phyloP scores from a whole-genome alignment of 2,113 vertebrate species.

The Calyptommatus sinebrachiatus region DNA sequence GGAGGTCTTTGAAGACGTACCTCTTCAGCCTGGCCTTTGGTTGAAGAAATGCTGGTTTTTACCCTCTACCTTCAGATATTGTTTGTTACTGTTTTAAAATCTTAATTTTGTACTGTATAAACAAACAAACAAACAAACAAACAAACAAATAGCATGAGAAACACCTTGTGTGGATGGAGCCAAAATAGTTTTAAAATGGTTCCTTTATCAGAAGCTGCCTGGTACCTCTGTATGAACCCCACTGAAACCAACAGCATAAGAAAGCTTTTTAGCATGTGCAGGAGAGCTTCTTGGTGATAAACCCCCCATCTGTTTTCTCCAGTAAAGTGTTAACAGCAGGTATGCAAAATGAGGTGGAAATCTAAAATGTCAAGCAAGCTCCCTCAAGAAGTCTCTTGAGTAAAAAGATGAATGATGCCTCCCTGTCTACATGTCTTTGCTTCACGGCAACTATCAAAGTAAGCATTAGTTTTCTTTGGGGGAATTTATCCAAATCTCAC shows the following conservation, averaged over 20 bases:
- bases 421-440: constrained; percentile 46
- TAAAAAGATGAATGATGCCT: constrained; percentile 50
- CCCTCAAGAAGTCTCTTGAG: constrained; percentile 37
- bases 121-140: too few relatives aligned
- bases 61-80: too few relatives aligned
- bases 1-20: too few relatives aligned
- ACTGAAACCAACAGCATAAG: neutral
- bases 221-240: neutral
- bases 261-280: neutral
- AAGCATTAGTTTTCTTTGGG: constrained; percentile 58
- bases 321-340: constrained; percentile 33
- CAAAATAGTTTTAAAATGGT: neutral
- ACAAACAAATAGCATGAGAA: too few relatives aligned
- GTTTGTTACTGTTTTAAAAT: too few relatives aligned
- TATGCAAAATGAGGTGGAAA: constrained; percentile 53
- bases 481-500: constrained; percentile 55
- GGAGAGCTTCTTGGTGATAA: neutral
- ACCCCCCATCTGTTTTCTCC: constrained; percentile 4
- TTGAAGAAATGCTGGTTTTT: too few relatives aligned
- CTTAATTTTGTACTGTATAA: too few relatives aligned
- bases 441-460: constrained; percentile 51
- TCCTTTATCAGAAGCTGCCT: neutral
- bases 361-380: constrained; percentile 47
- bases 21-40: too few relatives aligned
- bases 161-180: too few relatives aligned